A percentile compares a stretch with the other conserved stretches of the same genome.
Evolutionary conservation across 2,797 vertebrate genomes (phyloP).

Genomic region (Buphagus erythrorhynchus): DNA sequence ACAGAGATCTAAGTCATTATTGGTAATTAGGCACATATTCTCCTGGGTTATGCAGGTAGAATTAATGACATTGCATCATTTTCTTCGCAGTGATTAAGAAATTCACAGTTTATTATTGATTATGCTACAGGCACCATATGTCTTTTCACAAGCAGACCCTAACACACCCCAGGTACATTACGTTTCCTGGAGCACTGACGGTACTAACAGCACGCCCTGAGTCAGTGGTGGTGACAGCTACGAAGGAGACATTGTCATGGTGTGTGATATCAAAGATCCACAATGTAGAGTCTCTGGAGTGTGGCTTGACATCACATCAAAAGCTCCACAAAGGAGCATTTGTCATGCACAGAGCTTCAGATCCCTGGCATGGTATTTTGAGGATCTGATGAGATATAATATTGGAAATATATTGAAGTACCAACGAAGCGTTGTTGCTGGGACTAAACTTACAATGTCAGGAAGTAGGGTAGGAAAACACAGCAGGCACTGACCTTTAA

Average conservation of each 20-base stretch:
- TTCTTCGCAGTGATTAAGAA: slow-evolving; percentile 63
- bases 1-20: background rate
- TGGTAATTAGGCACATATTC: slow-evolving; percentile 40
- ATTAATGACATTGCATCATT: slow-evolving; percentile 49
- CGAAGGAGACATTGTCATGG: slow-evolving; percentile 37
- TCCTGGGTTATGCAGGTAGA: slow-evolving; percentile 27
- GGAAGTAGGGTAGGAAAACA: background rate
- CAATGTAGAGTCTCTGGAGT: background rate
- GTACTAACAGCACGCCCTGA: slow-evolving; percentile 7
- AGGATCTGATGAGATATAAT: background rate
- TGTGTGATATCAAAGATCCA: slow-evolving; percentile 20
- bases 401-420: background rate
- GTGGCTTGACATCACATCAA: slow-evolving; percentile 39
- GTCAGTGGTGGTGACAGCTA: slow-evolving; percentile 44
- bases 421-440: background rate
- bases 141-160: slow-evolving; percentile 42
- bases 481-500: background rate
- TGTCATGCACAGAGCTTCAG: background rate
- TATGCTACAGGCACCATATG: slow-evolving; percentile 21
- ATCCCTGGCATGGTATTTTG: background rate
- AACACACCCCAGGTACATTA: slow-evolving; percentile 3
- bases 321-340: slow-evolving; percentile 16
- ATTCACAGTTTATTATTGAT: slow-evolving; percentile 63
- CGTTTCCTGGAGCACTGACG: slow-evolving; percentile 22
- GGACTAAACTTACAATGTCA: background rate